These are phyloP conservation scores for Danaus chrysippus DNA, from an alignment of 2,888 invertebrate genomes.

Conservation along the genomic window DNA sequence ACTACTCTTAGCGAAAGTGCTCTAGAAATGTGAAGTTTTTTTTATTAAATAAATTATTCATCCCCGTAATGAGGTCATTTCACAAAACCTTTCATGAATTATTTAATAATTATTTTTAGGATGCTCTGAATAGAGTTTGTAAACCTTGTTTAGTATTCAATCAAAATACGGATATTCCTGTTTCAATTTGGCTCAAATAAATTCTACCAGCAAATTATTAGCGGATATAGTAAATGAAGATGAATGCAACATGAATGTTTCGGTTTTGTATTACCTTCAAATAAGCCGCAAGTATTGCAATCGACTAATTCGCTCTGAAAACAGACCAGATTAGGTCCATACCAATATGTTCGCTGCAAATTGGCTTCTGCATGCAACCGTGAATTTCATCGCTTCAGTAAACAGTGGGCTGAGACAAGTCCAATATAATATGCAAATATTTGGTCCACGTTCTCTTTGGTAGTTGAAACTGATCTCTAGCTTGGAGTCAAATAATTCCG, in stretches of 20 bases:
- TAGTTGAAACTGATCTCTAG: slow-evolving; percentile 3
- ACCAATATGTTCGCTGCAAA: slow-evolving; percentile 6
- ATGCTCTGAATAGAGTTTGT: background rate
- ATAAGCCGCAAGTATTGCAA: slow-evolving; percentile 1
- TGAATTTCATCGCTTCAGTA: slow-evolving; percentile 11
- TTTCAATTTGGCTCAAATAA: no score
- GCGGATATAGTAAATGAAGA: no score
- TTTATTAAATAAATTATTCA: slow-evolving; percentile 2
- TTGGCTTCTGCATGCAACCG: slow-evolving; percentile 11
- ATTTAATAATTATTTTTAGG: slow-evolving; percentile 3
- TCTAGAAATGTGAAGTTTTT: slow-evolving; percentile 5
- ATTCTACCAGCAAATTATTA: no score
- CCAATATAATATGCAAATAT: slow-evolving; percentile 14
- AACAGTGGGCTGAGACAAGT: slow-evolving; percentile 7
- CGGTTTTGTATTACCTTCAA: background rate
- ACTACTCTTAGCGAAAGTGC: slow-evolving; percentile 6
- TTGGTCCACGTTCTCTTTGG: slow-evolving; percentile 7
- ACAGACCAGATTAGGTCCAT: background rate
- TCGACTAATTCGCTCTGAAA: background rate
- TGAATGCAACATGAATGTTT: background rate
- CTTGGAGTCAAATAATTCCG: background rate
- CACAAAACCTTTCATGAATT: background rate
- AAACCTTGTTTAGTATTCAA: no score
- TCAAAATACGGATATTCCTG: no score
- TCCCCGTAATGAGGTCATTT: slow-evolving; percentile 1